Percentiles rank a stretch among this genome's conserved stretches.
These are phyloP conservation scores for Vimba vimba DNA, from an alignment of 2,113 vertebrate genomes.

Conservation along the genomic window DNA sequence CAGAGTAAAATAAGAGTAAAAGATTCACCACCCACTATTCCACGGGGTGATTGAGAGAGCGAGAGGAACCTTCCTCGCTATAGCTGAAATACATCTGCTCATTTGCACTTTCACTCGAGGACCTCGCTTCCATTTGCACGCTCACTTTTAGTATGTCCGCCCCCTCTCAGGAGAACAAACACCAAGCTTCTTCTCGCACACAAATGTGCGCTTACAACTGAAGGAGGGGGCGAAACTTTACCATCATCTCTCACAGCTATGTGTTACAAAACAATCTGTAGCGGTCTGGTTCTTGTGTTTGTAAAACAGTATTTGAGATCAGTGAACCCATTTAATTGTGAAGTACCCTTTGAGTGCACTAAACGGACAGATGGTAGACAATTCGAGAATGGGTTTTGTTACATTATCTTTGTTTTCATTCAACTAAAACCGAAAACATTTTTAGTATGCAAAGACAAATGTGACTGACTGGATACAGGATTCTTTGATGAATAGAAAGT, in stretches of 20 bases:
- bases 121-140: conserved; percentile 19
- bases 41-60: neutral
- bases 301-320: neutral
- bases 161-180: neutral
- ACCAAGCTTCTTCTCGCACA: neutral
- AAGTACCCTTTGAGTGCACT: neutral
- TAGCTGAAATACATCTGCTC: conserved; percentile 27
- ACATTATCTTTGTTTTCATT: neutral
- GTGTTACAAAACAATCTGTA: neutral
- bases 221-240: neutral
- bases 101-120: conserved; percentile 26
- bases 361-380: neutral
- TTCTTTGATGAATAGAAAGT: too few relatives aligned
- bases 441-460: neutral
- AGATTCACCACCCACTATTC: conserved; percentile 32
- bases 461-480: neutral
- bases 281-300: neutral
- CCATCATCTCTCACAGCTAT: neutral
- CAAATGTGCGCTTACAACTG: neutral
- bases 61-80: conserved; percentile 43
- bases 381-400: neutral
- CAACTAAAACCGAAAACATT: neutral
- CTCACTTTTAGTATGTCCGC: neutral
- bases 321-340: neutral
- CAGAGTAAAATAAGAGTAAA: conserved; percentile 20